Evolutionary conservation across 2,888 invertebrate genomes (phyloP), one percentile per base, ranked within the genome.

Genomic region (Aleiodes alternator): DNA sequence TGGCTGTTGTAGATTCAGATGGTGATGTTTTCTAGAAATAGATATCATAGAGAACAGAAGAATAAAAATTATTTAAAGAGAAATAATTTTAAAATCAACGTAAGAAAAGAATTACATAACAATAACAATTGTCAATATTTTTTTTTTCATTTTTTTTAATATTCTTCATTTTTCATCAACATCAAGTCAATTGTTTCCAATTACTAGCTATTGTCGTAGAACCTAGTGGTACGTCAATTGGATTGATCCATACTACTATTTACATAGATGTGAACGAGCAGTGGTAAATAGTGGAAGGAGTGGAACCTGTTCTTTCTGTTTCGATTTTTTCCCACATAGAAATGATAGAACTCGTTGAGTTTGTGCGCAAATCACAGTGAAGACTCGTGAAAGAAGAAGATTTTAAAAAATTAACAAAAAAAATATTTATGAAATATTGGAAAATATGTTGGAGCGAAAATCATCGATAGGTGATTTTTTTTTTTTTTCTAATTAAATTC

Each of bases 131-230:
- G 57, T 29, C 29, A 29, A 57, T 12, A 31, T 57, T 57, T 43
- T 43, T 57, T 43, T 43, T 43, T 43, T 43, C 43, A 3, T 43
- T 43, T 43, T 43, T 43, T 9, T 43, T 43, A 7, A 43, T 43
- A 43, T 43, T 43, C 43, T 43, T 43, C 7, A 57, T 57, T 57
- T 57, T 57, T 4, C 57, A 23, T 6, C 57, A 57, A 14, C 23
- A 56, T 29, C 43, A 31, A 12, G 29, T 57, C 57, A 57, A 57
- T 57, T 57, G 57, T 29, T 57, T 23, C 29, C 57, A 57, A 57
- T 57, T 57, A 57, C 23, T 12, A 57, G 7, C 31, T 31, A 57
- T 57, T 57, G 57, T 31, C 6, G 57, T 57, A 29, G 8, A 23
- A 12, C 29, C 29, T 12, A 12, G 57, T 4, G 31, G 9, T 12